phyloP scores from a whole-genome alignment of 2,888 invertebrate genomes.

The Dryomyza anilis region DNA sequence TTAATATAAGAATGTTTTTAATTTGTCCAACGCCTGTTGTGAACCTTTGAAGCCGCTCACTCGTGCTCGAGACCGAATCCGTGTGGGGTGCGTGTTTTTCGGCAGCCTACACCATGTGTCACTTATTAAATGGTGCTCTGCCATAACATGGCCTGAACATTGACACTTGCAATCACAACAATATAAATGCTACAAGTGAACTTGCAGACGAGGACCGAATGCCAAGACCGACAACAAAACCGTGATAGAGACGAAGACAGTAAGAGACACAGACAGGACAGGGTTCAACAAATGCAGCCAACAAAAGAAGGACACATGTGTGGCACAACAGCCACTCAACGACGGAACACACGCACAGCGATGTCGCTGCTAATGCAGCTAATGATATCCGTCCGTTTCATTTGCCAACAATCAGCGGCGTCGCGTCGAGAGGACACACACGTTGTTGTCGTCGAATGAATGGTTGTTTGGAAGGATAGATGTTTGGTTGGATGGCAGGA shows the following conservation, averaged over 20 bases:
- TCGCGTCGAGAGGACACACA: slow-evolving; percentile 39
- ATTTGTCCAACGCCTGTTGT: no score
- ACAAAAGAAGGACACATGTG: slow-evolving; percentile 26
- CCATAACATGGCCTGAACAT: slow-evolving; percentile 12
- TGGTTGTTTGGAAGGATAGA: no score
- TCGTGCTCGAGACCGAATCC: no score
- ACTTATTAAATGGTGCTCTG: background rate
- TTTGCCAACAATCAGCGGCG: slow-evolving; percentile 31
- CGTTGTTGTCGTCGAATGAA: slow-evolving; percentile 36
- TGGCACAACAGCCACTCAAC: background rate
- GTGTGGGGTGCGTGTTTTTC: background rate
- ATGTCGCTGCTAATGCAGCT: slow-evolving; percentile 37
- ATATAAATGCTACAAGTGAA: slow-evolving; percentile 35
- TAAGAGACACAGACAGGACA: no score
- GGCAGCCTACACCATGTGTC: background rate
- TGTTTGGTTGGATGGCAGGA: background rate
- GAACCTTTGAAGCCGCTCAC: no score
- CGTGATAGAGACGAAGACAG: no score
- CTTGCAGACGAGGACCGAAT: background rate
- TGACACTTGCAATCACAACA: slow-evolving; percentile 41
- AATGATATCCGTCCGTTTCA: slow-evolving; percentile 39
- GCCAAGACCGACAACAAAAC: no score
- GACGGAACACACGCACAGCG: slow-evolving; percentile 1
- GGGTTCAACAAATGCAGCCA: slow-evolving; percentile 1
- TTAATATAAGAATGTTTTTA: no score